phyloP scores from a whole-genome alignment of 2,113 vertebrate species.

The Platanista minor region DNA sequence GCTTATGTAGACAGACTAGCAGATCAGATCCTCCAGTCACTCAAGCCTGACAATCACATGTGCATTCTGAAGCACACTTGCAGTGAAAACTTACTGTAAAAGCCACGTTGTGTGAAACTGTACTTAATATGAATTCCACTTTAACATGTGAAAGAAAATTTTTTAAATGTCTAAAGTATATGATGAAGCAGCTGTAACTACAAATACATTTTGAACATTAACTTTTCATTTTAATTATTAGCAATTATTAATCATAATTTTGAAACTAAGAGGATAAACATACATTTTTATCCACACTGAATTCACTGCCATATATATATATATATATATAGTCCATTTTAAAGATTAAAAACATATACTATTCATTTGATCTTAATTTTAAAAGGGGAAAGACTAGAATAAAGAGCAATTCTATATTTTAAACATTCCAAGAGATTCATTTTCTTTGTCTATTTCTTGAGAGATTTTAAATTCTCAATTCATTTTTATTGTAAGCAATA shows the following conservation, averaged over 20 bases:
- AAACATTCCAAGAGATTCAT: neutral
- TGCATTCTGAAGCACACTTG: conserved; percentile 41
- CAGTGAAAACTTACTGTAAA: conserved; percentile 65
- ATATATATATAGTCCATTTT: neutral
- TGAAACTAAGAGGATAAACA: conserved; percentile 62
- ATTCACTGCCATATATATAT: neutral
- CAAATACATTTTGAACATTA: conserved; percentile 61
- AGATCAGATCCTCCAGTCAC: conserved; percentile 66
- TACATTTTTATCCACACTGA: conserved; percentile 44
- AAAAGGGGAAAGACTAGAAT: neutral
- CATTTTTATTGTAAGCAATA: neutral
- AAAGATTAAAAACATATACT: neutral
- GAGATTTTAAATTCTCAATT: neutral
- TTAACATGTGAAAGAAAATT: conserved; percentile 62
- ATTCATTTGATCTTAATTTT: neutral
- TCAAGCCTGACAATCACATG: conserved; percentile 52
- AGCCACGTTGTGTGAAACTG: conserved; percentile 76
- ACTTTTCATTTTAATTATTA: conserved; percentile 74
- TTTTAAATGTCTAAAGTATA: conserved; percentile 63
- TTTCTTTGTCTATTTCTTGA: neutral
- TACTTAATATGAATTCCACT: conserved; percentile 64
- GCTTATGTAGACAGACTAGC: conserved; percentile 61
- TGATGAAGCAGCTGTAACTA: conserved; percentile 66
- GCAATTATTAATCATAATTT: conserved; percentile 73
- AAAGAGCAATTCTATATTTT: neutral